A percentile compares a stretch with the other conserved stretches of the same genome.
phyloP scores from a whole-genome alignment of 2,888 invertebrate species.

The Isoperla grammatica region DNA sequence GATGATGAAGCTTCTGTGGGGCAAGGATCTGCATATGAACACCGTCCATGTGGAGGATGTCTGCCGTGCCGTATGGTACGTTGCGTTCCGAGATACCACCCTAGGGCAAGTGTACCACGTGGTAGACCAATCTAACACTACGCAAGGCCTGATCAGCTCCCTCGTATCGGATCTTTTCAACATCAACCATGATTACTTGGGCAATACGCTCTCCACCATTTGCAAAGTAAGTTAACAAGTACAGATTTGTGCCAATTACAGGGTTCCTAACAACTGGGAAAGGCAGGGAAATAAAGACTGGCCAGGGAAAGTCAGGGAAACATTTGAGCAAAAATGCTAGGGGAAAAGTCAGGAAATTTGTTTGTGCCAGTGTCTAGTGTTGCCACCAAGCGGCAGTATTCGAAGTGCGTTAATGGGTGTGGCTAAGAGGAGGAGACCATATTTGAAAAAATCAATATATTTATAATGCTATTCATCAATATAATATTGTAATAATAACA shows the following conservation, averaged over 20 bases:
- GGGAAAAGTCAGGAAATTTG: no score
- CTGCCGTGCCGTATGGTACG: slow-evolving; percentile 74
- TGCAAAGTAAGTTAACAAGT: slow-evolving; percentile 57
- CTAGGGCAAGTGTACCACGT: slow-evolving; percentile 67
- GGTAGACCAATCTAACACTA: slow-evolving; percentile 75
- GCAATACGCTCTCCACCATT: slow-evolving; percentile 71
- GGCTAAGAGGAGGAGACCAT: no score
- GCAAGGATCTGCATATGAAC: slow-evolving; percentile 73
- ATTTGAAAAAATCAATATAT: no score
- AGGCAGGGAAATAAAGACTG: no score
- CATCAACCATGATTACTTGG: slow-evolving; percentile 83
- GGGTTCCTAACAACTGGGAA: no score
- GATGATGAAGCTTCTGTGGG: slow-evolving; percentile 90
- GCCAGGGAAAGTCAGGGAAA: no score
- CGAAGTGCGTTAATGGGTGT: no score
- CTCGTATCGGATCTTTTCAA: slow-evolving; percentile 76
- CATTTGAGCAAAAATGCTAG: no score
- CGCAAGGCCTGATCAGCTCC: slow-evolving; percentile 77
- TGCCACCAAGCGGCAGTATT: no score
- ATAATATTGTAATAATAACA: no score
- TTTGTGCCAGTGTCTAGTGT: no score
- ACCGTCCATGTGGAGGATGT: slow-evolving; percentile 83
- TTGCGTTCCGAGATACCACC: slow-evolving; percentile 47
- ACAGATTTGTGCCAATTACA: background rate
- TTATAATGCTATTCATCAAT: no score